Evolutionary conservation across 2,888 invertebrate species (phyloP), one percentile per base, ranked within the genome.

Genomic region (Dynastes hyllus): DNA sequence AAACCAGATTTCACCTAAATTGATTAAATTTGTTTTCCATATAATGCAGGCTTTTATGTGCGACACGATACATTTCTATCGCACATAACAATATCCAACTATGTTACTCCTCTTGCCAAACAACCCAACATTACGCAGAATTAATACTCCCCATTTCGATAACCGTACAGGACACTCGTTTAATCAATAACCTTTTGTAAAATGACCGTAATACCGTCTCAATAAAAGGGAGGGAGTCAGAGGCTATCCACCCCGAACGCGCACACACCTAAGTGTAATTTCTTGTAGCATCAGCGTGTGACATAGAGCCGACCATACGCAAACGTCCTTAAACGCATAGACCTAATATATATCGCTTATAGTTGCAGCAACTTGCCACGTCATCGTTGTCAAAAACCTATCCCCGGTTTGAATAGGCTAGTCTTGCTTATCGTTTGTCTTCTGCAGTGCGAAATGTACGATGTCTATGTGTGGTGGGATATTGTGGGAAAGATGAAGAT

Each of bases 191-290:
- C 40, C 70, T 40, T 77, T 77, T 77, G 63, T 78, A 78, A 71
- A 78, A 50, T 78, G 78, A 78, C 78, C 71, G 63, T 70, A 70
- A 78, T 78, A 51, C 71, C 58, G 58, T 61, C 22, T 37, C 22
- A 22, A 67, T 63, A 9, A 53, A 70, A 45, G 45, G 45, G 51
- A 58, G 73, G 73, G 73, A 40, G 58, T n/a, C 22, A 9, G 22
- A 22, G 65, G 37, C 32, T 65, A 13, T 67, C 6, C 45, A 58
- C 73, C 73, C 73, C 16, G 11, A 67, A 16, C 67, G 32, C 37
- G 71, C 53, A 78, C 66, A 53, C 58, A 77, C 71, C 77, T 81
- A 81, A 81, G 80, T 81, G 80, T 80, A 78, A 76, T 75, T 77
- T 79, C 80, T 79, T 80, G 81, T 79, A 79, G 76, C 70, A 71